Evolutionary conservation across 2,888 invertebrate genomes (phyloP).

Genomic region (Himalopsyche anomala): DNA sequence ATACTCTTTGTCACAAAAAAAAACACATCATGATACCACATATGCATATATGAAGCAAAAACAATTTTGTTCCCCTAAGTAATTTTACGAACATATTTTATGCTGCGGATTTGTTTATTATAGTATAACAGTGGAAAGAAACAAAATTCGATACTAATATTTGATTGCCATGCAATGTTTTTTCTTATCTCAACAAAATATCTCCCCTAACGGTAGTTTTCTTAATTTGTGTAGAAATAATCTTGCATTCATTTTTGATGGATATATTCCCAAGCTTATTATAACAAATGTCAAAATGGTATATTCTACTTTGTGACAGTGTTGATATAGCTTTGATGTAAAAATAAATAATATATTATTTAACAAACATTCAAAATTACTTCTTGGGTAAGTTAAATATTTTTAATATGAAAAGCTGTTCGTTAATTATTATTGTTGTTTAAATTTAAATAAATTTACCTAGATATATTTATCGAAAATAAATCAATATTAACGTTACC

Average conservation of each 20-base stretch:
- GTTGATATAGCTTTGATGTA: too few relatives aligned
- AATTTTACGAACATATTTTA: neutral
- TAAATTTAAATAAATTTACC: too few relatives aligned
- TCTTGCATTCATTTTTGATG: neutral
- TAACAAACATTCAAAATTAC: too few relatives aligned
- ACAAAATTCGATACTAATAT: conserved; percentile 18
- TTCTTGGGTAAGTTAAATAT: too few relatives aligned
- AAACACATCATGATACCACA: neutral
- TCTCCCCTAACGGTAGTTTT: neutral
- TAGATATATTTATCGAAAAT: too few relatives aligned
- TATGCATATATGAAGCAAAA: neutral
- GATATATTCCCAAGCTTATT: neutral
- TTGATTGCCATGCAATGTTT: neutral
- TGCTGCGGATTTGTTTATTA: neutral
- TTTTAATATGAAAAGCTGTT: too few relatives aligned
- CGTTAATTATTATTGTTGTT: too few relatives aligned
- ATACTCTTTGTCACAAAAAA: too few relatives aligned
- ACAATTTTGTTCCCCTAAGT: neutral
- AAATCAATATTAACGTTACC: too few relatives aligned
- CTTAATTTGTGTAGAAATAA: neutral
- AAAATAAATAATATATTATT: too few relatives aligned
- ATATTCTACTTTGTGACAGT: too few relatives aligned
- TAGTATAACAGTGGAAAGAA: neutral
- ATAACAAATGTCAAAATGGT: too few relatives aligned
- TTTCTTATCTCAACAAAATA: conserved; percentile 14